These are phyloP conservation scores for Hypsibius dujardini DNA, from an alignment of 1,140 invertebrate genomes.

Conservation along the genomic window DNA sequence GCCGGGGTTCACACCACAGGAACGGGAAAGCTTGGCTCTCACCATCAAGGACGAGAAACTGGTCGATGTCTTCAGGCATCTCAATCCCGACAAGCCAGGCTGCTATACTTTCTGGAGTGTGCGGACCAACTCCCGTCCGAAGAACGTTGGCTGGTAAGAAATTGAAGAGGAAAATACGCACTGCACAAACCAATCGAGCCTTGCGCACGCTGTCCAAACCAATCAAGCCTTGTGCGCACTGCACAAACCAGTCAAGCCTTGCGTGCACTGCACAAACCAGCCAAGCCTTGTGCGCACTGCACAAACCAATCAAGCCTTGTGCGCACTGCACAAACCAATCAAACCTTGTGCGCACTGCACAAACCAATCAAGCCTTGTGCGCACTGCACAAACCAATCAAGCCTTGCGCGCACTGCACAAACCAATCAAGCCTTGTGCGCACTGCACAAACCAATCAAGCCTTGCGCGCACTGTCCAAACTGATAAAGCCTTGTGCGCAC, in stretches of 20 bases:
- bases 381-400: constrained; percentile 18
- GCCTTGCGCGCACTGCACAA: constrained; percentile 45
- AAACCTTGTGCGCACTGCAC: constrained; percentile 45
- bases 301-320: background rate
- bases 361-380: background rate
- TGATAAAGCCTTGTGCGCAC: background rate
- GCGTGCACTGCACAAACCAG: background rate
- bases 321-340: background rate
- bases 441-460: constrained; percentile 25
- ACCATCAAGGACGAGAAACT: constrained; percentile 53
- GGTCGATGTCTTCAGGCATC: constrained; percentile 65
- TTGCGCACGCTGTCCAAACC: background rate
- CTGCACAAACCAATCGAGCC: background rate
- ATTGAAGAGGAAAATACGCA: constrained; percentile 12
- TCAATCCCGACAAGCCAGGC: constrained; percentile 64
- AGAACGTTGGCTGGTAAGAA: constrained; percentile 79
- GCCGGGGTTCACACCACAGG: constrained; percentile 86
- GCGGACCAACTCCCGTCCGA: constrained; percentile 58
- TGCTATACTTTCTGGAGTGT: constrained; percentile 91
- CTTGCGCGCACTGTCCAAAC: constrained; percentile 43
- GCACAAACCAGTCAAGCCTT: background rate
- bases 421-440: background rate
- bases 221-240: constrained; percentile 45
- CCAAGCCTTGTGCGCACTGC: constrained; percentile 45
- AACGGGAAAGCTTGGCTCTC: constrained; percentile 68